phyloP scores from a whole-genome alignment of 2,888 invertebrate species.

The Tiliacea aurago region DNA sequence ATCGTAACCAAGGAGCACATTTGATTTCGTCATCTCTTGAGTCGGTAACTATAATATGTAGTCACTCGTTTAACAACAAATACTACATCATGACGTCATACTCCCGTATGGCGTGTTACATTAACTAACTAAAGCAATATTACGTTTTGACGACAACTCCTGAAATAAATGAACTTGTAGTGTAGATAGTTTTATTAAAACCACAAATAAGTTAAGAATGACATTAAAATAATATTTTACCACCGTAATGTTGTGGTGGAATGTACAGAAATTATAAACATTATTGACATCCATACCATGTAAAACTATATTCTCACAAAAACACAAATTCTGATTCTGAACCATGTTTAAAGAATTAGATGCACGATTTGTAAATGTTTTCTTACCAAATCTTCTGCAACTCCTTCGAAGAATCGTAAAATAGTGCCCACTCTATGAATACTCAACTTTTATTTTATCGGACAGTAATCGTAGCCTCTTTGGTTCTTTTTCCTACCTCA shows the following conservation, averaged over 20 bases:
- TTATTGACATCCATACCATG: neutral
- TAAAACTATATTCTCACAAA: neutral
- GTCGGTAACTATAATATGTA: neutral
- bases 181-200: neutral
- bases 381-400: neutral
- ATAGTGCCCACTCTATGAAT: neutral
- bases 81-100: neutral
- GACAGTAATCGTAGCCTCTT: neutral
- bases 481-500: neutral
- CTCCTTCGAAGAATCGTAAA: neutral
- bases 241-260: neutral
- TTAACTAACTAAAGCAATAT: no score
- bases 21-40: neutral
- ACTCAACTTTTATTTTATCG: no score
- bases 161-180: neutral
- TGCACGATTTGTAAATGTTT: neutral
- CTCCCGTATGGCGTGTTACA: neutral
- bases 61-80: constrained; percentile 15
- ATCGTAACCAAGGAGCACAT: no score
- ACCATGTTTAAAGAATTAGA: neutral
- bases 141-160: neutral
- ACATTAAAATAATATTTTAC: neutral
- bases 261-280: neutral
- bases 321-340: neutral
- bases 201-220: neutral